These are phyloP conservation scores for Pampusana beccarii DNA, from an alignment of 2,113 vertebrate species.

Conservation along the genomic window DNA sequence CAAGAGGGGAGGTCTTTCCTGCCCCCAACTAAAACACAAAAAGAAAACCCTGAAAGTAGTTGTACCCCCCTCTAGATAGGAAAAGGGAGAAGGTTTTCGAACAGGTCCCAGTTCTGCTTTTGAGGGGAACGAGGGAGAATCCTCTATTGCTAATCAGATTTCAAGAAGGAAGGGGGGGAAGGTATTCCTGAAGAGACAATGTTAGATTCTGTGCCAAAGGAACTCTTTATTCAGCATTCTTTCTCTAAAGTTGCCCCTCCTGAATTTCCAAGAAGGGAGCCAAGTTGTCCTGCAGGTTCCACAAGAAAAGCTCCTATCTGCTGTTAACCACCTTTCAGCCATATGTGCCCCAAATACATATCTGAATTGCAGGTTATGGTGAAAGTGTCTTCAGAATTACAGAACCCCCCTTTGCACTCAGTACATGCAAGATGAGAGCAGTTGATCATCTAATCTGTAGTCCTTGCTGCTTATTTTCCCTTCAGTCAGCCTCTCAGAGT, in stretches of 20 bases:
- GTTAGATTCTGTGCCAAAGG: conserved; percentile 55
- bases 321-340: background rate
- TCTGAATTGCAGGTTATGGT: conserved; percentile 6
- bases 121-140: background rate
- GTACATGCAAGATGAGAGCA: background rate
- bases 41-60: background rate
- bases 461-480: conserved; percentile 5
- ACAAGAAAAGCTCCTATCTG: conserved; percentile 20
- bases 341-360: background rate
- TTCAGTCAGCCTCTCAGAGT: background rate
- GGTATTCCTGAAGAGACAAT: background rate
- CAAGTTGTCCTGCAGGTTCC: conserved; percentile 4
- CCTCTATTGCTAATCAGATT: background rate
- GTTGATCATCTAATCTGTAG: background rate
- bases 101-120: background rate
- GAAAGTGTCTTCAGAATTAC: background rate
- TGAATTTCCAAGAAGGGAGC: background rate
- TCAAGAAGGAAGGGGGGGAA: background rate
- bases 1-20: background rate
- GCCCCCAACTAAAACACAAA: background rate
- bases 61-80: background rate
- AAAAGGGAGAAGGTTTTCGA: background rate
- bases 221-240: background rate
- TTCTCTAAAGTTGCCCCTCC: background rate
- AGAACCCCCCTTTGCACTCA: background rate